These are phyloP conservation scores for Oryctolagus cuniculus DNA, from an alignment of 2,113 vertebrate genomes.

Conservation along the genomic window mOryCun1.1 NC_091440.1:80906001-80906500, in stretches of 20 bases:
- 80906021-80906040: neutral
- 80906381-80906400: neutral
- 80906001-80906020: neutral
- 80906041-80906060: neutral
- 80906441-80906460: neutral
- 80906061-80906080: neutral
- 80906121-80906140: neutral
- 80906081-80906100: neutral
- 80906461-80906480: neutral
- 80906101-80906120: neutral
- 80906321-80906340: neutral
- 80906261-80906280: neutral
- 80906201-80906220: neutral
- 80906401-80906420: neutral
- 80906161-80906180: neutral
- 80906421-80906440: neutral
- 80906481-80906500: neutral
- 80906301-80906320: neutral
- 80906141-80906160: neutral
- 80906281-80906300: neutral
- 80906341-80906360: neutral
- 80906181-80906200: fast-evolving
- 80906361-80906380: neutral
- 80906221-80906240: neutral
- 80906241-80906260: neutral